These are phyloP conservation scores for Tragelaphus eurycerus DNA, from an alignment of 2,797 vertebrate species.

Conservation along the genomic window DNA sequence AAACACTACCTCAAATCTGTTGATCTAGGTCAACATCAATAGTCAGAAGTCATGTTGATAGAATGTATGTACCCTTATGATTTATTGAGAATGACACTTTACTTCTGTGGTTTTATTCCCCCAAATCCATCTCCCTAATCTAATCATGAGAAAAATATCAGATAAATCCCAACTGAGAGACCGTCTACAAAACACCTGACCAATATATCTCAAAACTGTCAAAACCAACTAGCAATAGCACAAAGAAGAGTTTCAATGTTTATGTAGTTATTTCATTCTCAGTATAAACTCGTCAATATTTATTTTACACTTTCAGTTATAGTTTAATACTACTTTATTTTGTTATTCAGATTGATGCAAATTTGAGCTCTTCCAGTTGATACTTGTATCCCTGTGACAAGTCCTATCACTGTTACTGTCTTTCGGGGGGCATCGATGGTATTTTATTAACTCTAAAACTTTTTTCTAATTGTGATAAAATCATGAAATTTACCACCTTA, in stretches of 20 bases:
- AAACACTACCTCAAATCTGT: neutral
- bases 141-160: neutral
- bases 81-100: neutral
- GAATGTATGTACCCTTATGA: neutral
- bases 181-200: neutral
- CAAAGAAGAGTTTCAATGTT: neutral
- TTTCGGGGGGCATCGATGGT: rapidly evolving
- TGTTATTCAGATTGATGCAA: neutral
- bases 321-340: neutral
- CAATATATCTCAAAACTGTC: neutral
- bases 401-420: neutral
- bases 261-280: neutral
- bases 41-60: neutral
- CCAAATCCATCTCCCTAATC: neutral
- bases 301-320: neutral
- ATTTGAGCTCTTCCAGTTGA: neutral
- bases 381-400: neutral
- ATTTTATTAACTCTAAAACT: neutral
- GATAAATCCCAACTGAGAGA: neutral
- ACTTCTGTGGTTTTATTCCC: neutral
- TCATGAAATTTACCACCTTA: neutral
- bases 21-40: neutral
- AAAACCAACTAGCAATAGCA: neutral
- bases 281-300: neutral
- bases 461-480: neutral